Evolutionary conservation across 2,113 vertebrate genomes (phyloP), one percentile per base, ranked within the genome.

Genomic region (Istiophorus platypterus): DNA sequence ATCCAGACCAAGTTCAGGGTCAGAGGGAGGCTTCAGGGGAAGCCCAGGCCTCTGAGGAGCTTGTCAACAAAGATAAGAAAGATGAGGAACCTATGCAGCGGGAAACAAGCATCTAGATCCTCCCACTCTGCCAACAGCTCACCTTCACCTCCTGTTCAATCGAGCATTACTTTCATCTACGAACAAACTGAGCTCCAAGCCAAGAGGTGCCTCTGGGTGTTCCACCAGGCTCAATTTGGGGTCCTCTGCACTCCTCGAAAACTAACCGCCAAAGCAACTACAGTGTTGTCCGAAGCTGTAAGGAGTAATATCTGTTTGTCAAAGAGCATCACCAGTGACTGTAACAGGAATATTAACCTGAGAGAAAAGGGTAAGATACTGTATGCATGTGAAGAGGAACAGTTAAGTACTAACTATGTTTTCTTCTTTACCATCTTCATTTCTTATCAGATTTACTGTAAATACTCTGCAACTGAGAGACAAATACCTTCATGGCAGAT

Each of bases 51-150:
- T 58, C 72, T 0, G 84, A 91, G 15, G 95, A 95, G 58, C 62
- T 91, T 80, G 31, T 67, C 1, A 78, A 89, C 72, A 90, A 91
- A 81, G 72, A 29, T 31, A 64, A 89, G 7, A 94, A 91, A 61
- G 57, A 79, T 15, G 82, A 83, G 18, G 91, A 93, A 64, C 74
- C 91, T 1, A 95, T 96, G 89, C 97, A 99, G 92, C 95, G 95
- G 80, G 98, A 99, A 95, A 99, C 97, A 18, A 97, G 97, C 91
- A 98, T 99, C 91, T 99, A 97, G 90, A 57, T n/a, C 22, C 34
- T 31, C 58, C 62, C 57, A 7, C 12, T 31, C 74, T 63, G 54
- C 77, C 81, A 78, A 63, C 52, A n/a, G 29, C 11, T 76, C 37
- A 61, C 39, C 37, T 4, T 37, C 54, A 58, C 37, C 62, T 54